Evolutionary conservation across 2,888 invertebrate species (phyloP), one percentile per base, ranked within the genome.

Genomic region (Trisateles emortualis): DNA sequence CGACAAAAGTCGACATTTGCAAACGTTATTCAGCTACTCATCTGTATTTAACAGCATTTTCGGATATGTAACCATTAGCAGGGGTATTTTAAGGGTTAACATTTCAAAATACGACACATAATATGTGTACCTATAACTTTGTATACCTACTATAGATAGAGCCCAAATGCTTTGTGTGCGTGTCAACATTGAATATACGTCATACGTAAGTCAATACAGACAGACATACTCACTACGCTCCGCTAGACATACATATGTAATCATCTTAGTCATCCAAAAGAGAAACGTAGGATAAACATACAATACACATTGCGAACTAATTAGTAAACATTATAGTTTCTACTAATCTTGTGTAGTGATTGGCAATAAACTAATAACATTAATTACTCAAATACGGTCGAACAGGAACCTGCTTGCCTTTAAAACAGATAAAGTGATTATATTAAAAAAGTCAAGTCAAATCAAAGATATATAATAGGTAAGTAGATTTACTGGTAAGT

Each of bases 1-100:
- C 79, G 86, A 84, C 90, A 87, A 87, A 90, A 90, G 88, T 89
- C 81, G 84, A 84, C 86, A 87, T 88, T 87, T 83, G 85, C 85
- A 82, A 89, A 86, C 83, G 81, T 81, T 84, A 81, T 80, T 77
- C 76, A 78, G 78, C 75, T 78, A 79, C 79, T 82, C 81, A 81
- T 83, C 78, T 84, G 79, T 75, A 78, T 81, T 81, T 79, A 78
- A 76, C 77, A 74, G 74, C 67, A 62, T 77, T 82, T 79, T 73
- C 73, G 72, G 74, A 76, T 74, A 59, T 33, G 39, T 42, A 68
- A 70, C 59, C 71, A 70, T 73, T 74, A 74, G 65, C 54, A 50
- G 50, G 40, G 19, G 24, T 24, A 22, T 40, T 48, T 22, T 22
- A 22, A 10, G 13, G n/a, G 39, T 22, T 19, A 9, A 10, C n/a